These are phyloP conservation scores for Xiphorhynchus erythropygius DNA, from an alignment of 2,797 vertebrate genomes.

Conservation along the genomic window DNA sequence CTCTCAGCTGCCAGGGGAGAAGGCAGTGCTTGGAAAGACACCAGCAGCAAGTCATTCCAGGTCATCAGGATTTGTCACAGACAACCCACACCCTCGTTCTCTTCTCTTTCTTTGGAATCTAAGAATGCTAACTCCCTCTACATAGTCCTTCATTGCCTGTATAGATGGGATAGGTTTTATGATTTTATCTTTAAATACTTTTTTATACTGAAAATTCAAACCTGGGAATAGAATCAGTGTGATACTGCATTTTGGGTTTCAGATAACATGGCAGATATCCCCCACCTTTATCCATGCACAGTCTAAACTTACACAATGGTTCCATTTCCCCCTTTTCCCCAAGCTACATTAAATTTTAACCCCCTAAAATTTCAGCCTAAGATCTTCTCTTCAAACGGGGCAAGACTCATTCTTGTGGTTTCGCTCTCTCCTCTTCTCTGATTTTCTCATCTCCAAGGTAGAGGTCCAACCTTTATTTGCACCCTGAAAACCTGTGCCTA, in stretches of 20 bases:
- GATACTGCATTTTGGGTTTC: neutral
- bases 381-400: neutral
- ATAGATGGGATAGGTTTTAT: neutral
- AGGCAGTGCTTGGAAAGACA: rapidly evolving
- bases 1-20: neutral
- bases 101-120: neutral
- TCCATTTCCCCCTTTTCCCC: neutral
- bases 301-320: neutral
- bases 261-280: neutral
- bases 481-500: neutral
- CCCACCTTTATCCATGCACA: neutral
- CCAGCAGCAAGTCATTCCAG: rapidly evolving
- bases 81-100: neutral
- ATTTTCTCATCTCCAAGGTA: neutral
- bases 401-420: neutral
- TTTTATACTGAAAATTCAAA: neutral
- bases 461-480: neutral
- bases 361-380: neutral
- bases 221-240: neutral
- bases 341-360: neutral
- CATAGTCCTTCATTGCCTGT: neutral
- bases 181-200: neutral
- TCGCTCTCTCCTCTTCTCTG: neutral
- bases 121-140: rapidly evolving
- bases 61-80: neutral